These are phyloP conservation scores for Australoheros scitulus DNA, from an alignment of 2,113 vertebrate genomes.

Conservation along the genomic window DNA sequence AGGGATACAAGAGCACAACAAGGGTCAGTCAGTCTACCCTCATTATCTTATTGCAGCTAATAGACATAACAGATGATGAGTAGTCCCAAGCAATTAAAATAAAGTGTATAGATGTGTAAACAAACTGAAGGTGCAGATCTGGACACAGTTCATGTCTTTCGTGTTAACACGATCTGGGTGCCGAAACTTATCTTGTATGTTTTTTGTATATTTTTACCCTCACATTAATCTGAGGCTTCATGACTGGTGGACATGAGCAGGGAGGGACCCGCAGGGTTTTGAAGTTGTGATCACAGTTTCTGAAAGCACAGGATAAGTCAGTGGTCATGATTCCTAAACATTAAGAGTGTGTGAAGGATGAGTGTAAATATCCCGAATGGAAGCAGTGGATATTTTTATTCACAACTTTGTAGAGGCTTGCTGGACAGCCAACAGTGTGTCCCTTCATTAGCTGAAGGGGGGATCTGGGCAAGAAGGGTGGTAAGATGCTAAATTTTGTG, in stretches of 20 bases:
- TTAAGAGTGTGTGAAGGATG: conserved; percentile 78
- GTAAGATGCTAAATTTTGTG: conserved; percentile 75
- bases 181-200: conserved; percentile 38
- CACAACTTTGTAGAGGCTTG: conserved; percentile 69
- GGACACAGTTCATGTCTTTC: conserved; percentile 19
- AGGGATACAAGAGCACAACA: neutral
- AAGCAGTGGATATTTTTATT: conserved; percentile 82
- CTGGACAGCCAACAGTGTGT: conserved; percentile 74
- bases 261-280: conserved; percentile 57
- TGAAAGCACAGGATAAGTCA: conserved; percentile 74
- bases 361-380: conserved; percentile 79
- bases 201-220: conserved; percentile 41
- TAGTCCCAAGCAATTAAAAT: neutral
- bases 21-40: neutral
- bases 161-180: conserved; percentile 7
- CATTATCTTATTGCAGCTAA: neutral
- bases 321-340: conserved; percentile 73
- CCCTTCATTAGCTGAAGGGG: conserved; percentile 78
- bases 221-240: conserved; percentile 59
- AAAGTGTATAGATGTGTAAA: neutral
- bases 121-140: neutral
- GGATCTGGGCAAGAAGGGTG: conserved; percentile 58
- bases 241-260: conserved; percentile 57
- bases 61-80: neutral
- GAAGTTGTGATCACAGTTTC: conserved; percentile 73